phyloP scores from a whole-genome alignment of 2,113 vertebrate species.

The zebrafish (Danio rerio) region GRCz12tu NC_133185.1:26929501-26930000 shows the following conservation, averaged over 20 bases:
- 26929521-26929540: not conserved
- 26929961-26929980: slow-evolving; percentile 34
- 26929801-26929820: slow-evolving; percentile 10
- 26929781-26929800: slow-evolving; percentile 17
- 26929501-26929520: too few species aligned
- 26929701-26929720: not conserved
- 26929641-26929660: not conserved
- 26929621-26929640: not conserved
- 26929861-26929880: slow-evolving; percentile 40
- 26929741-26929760: slow-evolving; percentile 7
- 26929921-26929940: slow-evolving; percentile 41
- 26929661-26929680: not conserved
- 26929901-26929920: slow-evolving; percentile 20
- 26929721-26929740: slow-evolving; percentile 3
- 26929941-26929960: slow-evolving; percentile 23
- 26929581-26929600: not conserved
- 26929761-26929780: slow-evolving; percentile 8
- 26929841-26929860: slow-evolving; percentile 19
- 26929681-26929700: not conserved
- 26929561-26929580: too few species aligned
- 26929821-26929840: slow-evolving; percentile 20
- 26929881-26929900: slow-evolving; percentile 16
- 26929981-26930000: slow-evolving; percentile 46
- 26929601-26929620: not conserved
- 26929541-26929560: not conserved